Conservation (phyloP, 2,113 vertebrate genomes). For the Lycocorax pyrrhopterus region DNA sequence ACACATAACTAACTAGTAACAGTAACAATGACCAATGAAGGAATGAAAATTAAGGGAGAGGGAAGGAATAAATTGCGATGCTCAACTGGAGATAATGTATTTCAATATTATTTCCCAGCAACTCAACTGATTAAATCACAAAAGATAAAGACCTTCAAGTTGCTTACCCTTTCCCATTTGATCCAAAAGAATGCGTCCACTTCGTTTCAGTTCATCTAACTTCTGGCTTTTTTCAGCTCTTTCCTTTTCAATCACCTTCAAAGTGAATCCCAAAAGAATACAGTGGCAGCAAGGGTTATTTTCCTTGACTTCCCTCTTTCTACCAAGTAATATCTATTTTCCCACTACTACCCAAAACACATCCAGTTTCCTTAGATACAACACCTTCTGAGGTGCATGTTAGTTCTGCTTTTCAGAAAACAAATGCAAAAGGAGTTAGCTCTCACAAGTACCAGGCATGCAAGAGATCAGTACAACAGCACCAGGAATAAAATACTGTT, state of each 20-base stretch:
- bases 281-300: not conserved
- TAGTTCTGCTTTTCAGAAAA: not conserved
- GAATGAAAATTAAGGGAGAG: not conserved
- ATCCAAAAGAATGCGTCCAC: conserved; percentile 77
- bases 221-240: conserved; percentile 69
- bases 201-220: conserved; percentile 73
- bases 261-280: not conserved
- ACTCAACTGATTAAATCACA: not conserved
- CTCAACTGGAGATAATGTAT: not conserved
- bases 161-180: conserved; percentile 85
- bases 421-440: not conserved
- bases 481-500: not conserved
- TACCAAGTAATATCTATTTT: not conserved
- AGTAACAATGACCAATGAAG: not conserved
- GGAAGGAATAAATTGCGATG: not conserved
- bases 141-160: not conserved
- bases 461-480: not conserved
- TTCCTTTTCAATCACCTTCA: conserved; percentile 80
- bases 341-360: not conserved
- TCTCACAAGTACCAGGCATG: not conserved
- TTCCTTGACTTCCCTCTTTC: not conserved
- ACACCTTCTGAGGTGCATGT: not conserved
- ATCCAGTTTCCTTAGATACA: not conserved
- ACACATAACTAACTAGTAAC: not conserved
- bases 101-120: not conserved